A percentile compares a stretch with the other conserved stretches of the same genome.
These are phyloP conservation scores for Drosophila rhopaloa DNA, from an alignment of 1,140 invertebrate species.

Conservation along the genomic window DNA sequence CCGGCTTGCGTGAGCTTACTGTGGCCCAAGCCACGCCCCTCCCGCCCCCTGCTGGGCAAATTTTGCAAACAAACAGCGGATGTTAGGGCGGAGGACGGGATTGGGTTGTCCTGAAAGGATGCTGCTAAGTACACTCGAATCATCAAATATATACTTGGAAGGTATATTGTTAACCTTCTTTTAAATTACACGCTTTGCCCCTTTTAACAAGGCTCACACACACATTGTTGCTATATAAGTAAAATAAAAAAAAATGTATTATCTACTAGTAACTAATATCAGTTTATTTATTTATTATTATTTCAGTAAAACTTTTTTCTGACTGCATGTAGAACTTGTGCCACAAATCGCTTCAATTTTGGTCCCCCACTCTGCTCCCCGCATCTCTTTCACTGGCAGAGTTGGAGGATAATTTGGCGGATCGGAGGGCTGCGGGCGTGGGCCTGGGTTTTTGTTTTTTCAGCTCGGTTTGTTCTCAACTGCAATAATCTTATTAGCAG, in stretches of 20 bases:
- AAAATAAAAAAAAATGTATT: too few relatives aligned
- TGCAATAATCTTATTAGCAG: slow-evolving; percentile 85
- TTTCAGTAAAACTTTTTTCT: background rate
- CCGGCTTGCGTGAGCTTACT: slow-evolving; percentile 80
- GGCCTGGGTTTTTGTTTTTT: slow-evolving; percentile 68
- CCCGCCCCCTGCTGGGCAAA: slow-evolving; percentile 47
- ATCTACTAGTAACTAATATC: too few relatives aligned
- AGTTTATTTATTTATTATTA: too few relatives aligned
- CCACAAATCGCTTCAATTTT: slow-evolving; percentile 83
- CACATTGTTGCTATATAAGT: too few relatives aligned
- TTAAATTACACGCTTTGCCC: too few relatives aligned
- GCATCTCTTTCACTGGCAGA: background rate
- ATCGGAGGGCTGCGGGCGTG: slow-evolving; percentile 7
- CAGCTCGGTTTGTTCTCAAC: slow-evolving; percentile 80
- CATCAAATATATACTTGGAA: too few relatives aligned
- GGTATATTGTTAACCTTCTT: too few relatives aligned
- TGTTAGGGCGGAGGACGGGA: slow-evolving; percentile 2
- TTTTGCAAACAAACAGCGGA: slow-evolving; percentile 73
- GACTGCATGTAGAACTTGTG: slow-evolving; percentile 56
- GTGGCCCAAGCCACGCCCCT: slow-evolving; percentile 32
- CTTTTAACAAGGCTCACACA: too few relatives aligned
- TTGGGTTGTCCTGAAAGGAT: slow-evolving; percentile 31
- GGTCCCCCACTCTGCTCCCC: slow-evolving; percentile 13
- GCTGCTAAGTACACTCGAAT: slow-evolving; percentile 15
- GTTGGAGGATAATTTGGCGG: slow-evolving; percentile 41